Evolutionary conservation across 2,797 vertebrate species (phyloP), one percentile per base, ranked within the genome.

Genomic region (Salarias fasciatus): DNA sequence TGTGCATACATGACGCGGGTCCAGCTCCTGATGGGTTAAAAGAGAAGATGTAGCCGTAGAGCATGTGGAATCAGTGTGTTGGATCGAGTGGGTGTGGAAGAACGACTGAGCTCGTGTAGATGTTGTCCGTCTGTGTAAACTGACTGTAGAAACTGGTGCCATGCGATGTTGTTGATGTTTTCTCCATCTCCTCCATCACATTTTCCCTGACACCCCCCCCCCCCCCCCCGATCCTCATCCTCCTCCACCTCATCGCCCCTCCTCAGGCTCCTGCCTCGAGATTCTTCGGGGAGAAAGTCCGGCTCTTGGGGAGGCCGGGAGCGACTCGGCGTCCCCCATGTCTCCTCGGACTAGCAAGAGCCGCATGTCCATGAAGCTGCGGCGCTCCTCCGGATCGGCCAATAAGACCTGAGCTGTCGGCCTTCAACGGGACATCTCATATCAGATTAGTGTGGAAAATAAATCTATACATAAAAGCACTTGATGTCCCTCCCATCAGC

Each of bases 301-400:
- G 82, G 92, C 92, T 71, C 88, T 88, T 88, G 88, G 88, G 87
- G 90, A 89, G 77, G 87, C 66, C 69, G 94, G 94, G 93, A 94
- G 92, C 90, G 95, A 97, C 89, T 93, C 96, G 77, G 93, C 95
- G 61, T 99, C 96, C 86, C 95, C 97, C 87, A 95, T 98, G 93
- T 99, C 96, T 87, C 96, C 97, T 90, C 95, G 97, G 90, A 95
- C 96, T 94, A 98, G 96, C 95, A 99, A 98, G 93, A 98, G 94
- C 86, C 96, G 97, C 85, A 96, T 99, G 96, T 99, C 97, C 82
- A 96, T 99, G 95, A 99, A 99, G 89, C 93, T 99, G 75, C 95
- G 97, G 10, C 95, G 96, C 71, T 99, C 97, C 50, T 99, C 97
- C 0, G 97, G 96, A 87, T 98, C 97, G 0, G 96, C 97, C 90